Evolutionary conservation across 2,888 invertebrate genomes (phyloP), one percentile per base, ranked within the genome.

Genomic region (Habrosyne pyritoides): DNA sequence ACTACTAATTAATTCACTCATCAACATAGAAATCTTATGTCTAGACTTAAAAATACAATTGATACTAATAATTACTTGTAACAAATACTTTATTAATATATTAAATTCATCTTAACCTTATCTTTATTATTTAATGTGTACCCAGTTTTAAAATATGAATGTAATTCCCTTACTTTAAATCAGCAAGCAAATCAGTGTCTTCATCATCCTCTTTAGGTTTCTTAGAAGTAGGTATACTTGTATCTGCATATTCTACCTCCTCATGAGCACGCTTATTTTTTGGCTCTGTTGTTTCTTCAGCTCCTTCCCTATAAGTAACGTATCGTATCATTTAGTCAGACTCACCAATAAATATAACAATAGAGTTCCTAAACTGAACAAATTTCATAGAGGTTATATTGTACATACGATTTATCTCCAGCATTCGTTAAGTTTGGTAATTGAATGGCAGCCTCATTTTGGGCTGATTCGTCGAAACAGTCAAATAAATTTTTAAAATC

Each of bases 401-500:
- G 8, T 55, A 84, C 90, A 79, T 77, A 91, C 91, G 66, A 30
- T 22, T 70, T 65, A 26, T 73, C 67, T 52, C 70, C 69, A 10
- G 72, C 73, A 52, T 60, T 75, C 59, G 79, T 73, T 21, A 84
- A 59, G 47, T 81, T 83, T 30, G 87, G 85, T 53, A 83, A 75
- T 61, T 86, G 83, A 36, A 83, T 67, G 28, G 83, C 64, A 26
- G 79, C 64, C 64, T 81, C 81, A 65, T 76, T 84, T 24, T 77
- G 64, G 7, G 74, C 59, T 5, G 77, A 58, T 48, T 90, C 86
- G 33, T 89, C 89, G 66, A 92, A 91, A 74, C 91, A 91, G 75
- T 89, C 88, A 70, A 92, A 92, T 69, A 92, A 74, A 73, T 66
- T 81, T 60, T 83, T 77, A 21, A 90, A 60, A 64, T 88, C 84